Evolutionary conservation across 2,113 vertebrate species (phyloP), one percentile per base, ranked within the genome.

Genomic region (Rhinopithecus roxellana): DNA sequence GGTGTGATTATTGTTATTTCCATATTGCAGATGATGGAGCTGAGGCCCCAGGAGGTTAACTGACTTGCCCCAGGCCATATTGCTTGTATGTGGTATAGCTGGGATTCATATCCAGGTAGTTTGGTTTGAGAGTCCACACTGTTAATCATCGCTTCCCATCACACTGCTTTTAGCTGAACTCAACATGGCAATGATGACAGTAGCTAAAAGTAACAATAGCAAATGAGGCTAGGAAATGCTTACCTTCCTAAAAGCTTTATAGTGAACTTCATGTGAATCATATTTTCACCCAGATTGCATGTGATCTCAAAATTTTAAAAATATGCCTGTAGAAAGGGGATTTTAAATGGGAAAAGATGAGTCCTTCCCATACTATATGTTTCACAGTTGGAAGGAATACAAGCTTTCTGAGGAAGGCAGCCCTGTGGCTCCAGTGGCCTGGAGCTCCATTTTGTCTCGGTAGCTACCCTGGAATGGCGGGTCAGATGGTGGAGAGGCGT

Each of bases 301-400:
- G 1, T 83, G 59, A 93, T 77, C 52, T 81, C 30, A 79, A 84
- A 77, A 48, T 69, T 88, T 8, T 5, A 22, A 72, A 45, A 72
- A 48, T 70, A 94, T 55, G 45, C 14, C 45, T 38, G 23, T 57
- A 90, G 35, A n/a, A 55, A 85, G 48, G 72, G 32, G 32, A 67
- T 93, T 94, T 90, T 95, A 35, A 88, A 64, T 84, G 18, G 57
- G 40, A 97, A 94, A 81, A 64, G 69, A 72, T 40, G 43, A 93
- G 35, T 90, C 12, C 32, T 85, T 92, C 67, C 50, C 6, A 43
- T 48, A 43, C 16, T 86, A 1, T 64, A 48, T 40, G 81, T 90
- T 80, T 89, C 48, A 69, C 55, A 40, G 69, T 93, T 61, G 70
- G 67, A 57, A 93, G 12, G 45, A 90, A 83, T 59, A 57, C 2